Percentiles rank a stretch among this genome's conserved stretches.
Evolutionary conservation across 1,140 invertebrate species (phyloP).

Genomic region (Augochlora pura): DNA sequence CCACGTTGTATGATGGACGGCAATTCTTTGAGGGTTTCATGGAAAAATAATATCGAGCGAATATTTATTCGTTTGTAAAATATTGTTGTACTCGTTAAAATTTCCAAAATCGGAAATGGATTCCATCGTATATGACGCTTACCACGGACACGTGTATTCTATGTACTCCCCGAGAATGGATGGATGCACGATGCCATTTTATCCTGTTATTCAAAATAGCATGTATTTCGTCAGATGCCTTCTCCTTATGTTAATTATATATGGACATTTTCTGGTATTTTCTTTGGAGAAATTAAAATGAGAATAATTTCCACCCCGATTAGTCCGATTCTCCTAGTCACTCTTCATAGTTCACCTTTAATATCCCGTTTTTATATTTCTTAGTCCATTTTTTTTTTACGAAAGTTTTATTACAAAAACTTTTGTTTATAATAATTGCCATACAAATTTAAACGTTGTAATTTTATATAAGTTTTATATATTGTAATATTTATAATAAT

Average conservation of each 20-base stretch:
- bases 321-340: neutral
- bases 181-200: constrained; percentile 67
- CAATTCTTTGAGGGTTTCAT: constrained; percentile 31
- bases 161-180: constrained; percentile 32
- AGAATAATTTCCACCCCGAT: neutral
- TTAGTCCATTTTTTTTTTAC: neutral
- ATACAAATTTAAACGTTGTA: neutral
- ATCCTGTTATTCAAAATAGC: constrained; percentile 47
- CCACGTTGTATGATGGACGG: constrained; percentile 68
- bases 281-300: neutral
- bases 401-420: neutral
- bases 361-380: neutral
- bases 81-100: neutral
- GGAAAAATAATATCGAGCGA: neutral
- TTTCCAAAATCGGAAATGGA: neutral
- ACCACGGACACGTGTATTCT: constrained; percentile 58
- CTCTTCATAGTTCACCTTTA: neutral
- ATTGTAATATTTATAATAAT: neutral
- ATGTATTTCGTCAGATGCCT: neutral
- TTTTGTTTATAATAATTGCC: neutral
- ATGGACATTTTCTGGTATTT: neutral
- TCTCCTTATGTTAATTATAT: neutral
- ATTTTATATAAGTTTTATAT: neutral
- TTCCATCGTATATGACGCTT: constrained; percentile 27
- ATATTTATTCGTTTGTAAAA: constrained; percentile 15